A percentile compares a stretch with the other conserved stretches of the same genome.
Evolutionary conservation across 2,888 invertebrate species (phyloP).

Genomic region (Nebria brevicollis): DNA sequence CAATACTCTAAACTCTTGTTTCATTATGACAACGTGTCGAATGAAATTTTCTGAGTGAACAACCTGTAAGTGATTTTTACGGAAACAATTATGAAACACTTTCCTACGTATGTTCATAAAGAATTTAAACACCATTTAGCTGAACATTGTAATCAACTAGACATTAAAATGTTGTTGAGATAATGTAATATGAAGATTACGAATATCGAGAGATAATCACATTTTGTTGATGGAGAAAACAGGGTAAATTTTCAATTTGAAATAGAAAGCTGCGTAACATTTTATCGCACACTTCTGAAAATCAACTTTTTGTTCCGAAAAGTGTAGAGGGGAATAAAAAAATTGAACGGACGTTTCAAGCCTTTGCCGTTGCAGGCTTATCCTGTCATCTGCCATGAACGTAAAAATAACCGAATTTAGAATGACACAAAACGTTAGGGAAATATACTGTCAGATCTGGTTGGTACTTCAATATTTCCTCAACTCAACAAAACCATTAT

Average conservation of each 20-base stretch:
- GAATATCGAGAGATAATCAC: no score
- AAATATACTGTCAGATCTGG: slow-evolving; percentile 39
- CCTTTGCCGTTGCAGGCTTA: slow-evolving; percentile 28
- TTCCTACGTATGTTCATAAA: no score
- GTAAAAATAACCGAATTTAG: slow-evolving; percentile 22
- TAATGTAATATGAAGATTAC: no score
- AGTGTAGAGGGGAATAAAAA: background rate
- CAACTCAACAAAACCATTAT: slow-evolving; percentile 7
- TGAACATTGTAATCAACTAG: no score
- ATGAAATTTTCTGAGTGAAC: no score
- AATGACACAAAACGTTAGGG: slow-evolving; percentile 44
- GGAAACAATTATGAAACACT: no score
- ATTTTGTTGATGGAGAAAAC: no score
- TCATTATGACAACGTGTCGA: no score
- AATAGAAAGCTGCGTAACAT: background rate
- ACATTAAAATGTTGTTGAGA: no score
- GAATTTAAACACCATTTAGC: no score
- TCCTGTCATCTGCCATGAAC: slow-evolving; percentile 34
- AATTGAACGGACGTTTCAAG: background rate
- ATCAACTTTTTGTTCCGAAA: background rate
- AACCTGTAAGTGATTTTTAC: no score
- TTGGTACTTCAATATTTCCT: slow-evolving; percentile 43
- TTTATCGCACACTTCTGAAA: background rate
- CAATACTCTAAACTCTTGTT: no score
- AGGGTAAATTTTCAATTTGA: background rate